Base-by-base conservation (phyloP, 2,113 vertebrate genomes). In the Seriola dumerili region DNA sequence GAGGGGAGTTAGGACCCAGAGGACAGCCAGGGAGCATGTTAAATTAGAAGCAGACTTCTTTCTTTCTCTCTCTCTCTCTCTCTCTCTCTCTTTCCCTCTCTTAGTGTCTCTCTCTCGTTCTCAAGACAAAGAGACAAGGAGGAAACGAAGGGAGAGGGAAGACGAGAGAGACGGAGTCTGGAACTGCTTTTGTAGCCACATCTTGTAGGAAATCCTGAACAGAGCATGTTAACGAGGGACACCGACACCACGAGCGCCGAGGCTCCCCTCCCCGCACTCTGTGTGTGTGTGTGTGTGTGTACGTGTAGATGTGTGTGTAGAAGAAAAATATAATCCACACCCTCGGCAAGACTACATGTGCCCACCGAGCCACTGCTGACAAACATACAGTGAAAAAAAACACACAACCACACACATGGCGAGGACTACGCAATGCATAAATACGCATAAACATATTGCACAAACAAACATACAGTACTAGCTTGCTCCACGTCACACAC, bases 31-130 rank as follows among this genome's bases (percentile, higher is more conserved):
- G 83, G 89, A 92, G 78, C 59, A 36, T 52, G 84, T 84, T 85
- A 94, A 96, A 96, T 96, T 94, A 95, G 89, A 95, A 95, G 93
- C 95, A 96, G 95, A 94, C 70, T 69, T 70, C 70, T 78, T 59
- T 79, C 78, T 78, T 19, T 72, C 66, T 67, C 46, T 70, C 72
- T 81, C 29, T 84, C 61, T 72, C 46, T 76, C 67, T 58, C 83
- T 72, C 11, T 72, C 32, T 29, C 32, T 48, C 58, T 72, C 7
- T 66, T 48, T 80, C 32, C 55, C 48, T 32, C 36, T 52, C 13
- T 54, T 42, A 0, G 29, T 38, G 48, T 82, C 23, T 80, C 68
- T 38, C 42, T 76, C 8, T 69, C 23, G 9, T 50, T 82, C 40
- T 62, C 61, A 11, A 89, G 73, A 89, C 83, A 89, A 88, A 88